Evolutionary conservation across 1,140 invertebrate genomes (phyloP), one percentile per base, ranked within the genome.

Genomic region (Ericerus pela): DNA sequence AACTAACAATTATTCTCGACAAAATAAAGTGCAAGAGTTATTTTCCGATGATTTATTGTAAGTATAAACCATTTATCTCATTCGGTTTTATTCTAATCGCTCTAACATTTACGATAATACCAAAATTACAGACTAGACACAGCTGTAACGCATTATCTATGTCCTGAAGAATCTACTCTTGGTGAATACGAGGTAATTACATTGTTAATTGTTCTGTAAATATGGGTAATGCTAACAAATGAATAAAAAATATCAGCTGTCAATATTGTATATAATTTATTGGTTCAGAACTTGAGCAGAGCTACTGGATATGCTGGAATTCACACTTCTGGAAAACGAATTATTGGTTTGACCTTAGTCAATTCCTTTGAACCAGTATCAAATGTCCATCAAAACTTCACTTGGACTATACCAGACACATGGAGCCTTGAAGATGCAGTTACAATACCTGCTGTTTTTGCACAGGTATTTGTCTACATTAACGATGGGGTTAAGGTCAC

Each of bases 291-390:
- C 96, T 60, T 96, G 90, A 69, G 83, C 96, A 59, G 73, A 98
- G 95, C 94, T 56, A 74, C 97, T 62, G 94, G 98, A 70, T 97
- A 95, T 67, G 80, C 89, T 55, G 93, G 93, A 1, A 75, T 84
- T 18, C 74, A 86, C 59, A 69, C 74, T 0, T 67, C 73, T 36
- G 92, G 91, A 12, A 73, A 75, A 41, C 75, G 89, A 58, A 82
- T 97, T 0, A 97, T 97, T 93, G 94, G 93, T 55, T 84, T 96
- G 75, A 96, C 92, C 3, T 82, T 80, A 22, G 84, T 96, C 18
- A 65, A 87, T n/a, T 85, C 86, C 16, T 4, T 14, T 14, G 20
- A 47, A 22, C 41, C 41, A 10, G 16, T 24, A 5, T 2, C 41
- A 24, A 47, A 47, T 2, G 20, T 24, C 12, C 84, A 92, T 72